Evolutionary conservation across 2,888 invertebrate species (phyloP), one percentile per base, ranked within the genome.

Genomic region (Dascillus cervinus): DNA sequence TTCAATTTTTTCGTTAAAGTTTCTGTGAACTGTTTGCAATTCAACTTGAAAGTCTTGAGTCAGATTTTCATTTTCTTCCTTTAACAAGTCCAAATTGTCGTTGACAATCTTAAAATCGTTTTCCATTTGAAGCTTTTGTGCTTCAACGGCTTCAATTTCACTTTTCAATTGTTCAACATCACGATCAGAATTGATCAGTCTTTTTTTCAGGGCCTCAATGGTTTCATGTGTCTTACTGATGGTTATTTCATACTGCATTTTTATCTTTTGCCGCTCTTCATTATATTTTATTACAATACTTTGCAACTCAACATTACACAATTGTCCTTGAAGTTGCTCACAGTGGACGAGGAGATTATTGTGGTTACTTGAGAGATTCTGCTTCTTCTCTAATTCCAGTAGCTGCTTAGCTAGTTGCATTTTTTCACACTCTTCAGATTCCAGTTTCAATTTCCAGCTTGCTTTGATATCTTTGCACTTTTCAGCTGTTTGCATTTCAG

Each of bases 181-280:
- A 49, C 63, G 67, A 47, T 77, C 76, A 3, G 76, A 76, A 46
- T 73, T 68, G 26, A 74, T 64, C 28, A 77, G 53, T 10, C 76
- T 63, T 56, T 68, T 66, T 13, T 70, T 73, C 28, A 77, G 51
- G 3, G 75, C 74, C 49, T 75, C 70, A 8, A 77, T 72, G 25
- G 75, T 74, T 36, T 71, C 69, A 47, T 72, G 67, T 1, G 71
- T 73, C 9, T 72, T 72, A 14, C 64, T 67, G n/a, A 76, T 59
- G n/a, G 75, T 73, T 50, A 73, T 64, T 56, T 74, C 69, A 53
- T 72, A 76, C 32, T 70, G 67, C 34, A 65, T 67, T 41, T 74
- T 73, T 33, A 30, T 37, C 41, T 31, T 40, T 11, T 15, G 9
- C 11, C 34, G 22, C 8, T 13, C 11, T 19, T 24, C 34, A 6